Evolutionary conservation across 2,797 vertebrate genomes (phyloP), one percentile per base, ranked within the genome.

Genomic region (Mus minutoides): DNA sequence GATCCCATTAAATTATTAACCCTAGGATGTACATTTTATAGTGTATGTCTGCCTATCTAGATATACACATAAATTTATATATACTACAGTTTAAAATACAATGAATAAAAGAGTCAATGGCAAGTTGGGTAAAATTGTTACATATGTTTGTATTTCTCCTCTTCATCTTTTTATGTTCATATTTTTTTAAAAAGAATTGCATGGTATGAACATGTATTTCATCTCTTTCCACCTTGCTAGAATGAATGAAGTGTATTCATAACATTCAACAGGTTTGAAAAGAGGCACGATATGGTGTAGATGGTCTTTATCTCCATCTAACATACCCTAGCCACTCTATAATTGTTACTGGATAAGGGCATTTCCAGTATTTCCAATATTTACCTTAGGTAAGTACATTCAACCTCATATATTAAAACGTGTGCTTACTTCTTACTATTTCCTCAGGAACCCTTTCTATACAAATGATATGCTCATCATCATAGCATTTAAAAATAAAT

Each of bases 41-140:
- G 11, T 71, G 40, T 85, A 19, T 88, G n/a, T 37, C 26, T 82
- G 21, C 49, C 14, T 86, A 34, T 49, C 58, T 91, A 16, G 2
- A 31, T 54, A 60, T 40, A 67, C 22, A 76, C 31, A 73, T 34
- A 87, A 17, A 91, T 82, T 67, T 89, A 69, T 89, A 75, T 67
- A 86, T 73, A 26, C 10, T 95, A 2, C 88, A 67, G 29, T 31
- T 91, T 96, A 92, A 94, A 96, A 85, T 73, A 13, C 31, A 89
- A 73, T 8, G 3, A 78, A 83, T 92, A 80, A 88, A 94, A 49
- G 71, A 92, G 14, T 67, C 46, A 77, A 19, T 43, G 85, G 9
- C 22, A 75, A 82, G 34, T 62, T 37, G 16, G 21, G 64, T 54
- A 95, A 97, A 67, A 43, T 92, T 84, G 75, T 90, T 80, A 43